Conservation (phyloP, 2,797 vertebrate genomes). For the Gouania willdenowi region DNA sequence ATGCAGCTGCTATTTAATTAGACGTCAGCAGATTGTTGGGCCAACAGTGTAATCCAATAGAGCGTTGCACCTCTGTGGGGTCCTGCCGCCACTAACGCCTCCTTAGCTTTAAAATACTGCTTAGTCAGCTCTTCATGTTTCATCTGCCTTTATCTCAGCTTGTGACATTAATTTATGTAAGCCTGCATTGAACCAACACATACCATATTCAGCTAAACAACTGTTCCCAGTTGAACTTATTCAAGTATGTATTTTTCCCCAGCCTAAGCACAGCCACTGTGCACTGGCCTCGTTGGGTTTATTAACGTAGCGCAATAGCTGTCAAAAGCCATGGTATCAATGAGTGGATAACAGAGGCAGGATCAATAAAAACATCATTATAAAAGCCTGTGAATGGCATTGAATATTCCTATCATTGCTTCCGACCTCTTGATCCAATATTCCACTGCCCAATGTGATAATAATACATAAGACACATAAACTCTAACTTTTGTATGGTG, state of each 20-base stretch:
- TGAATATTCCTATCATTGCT: constrained; percentile 40
- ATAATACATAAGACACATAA: constrained; percentile 37
- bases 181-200: constrained; percentile 54
- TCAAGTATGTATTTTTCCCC: constrained; percentile 31
- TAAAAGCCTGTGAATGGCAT: constrained; percentile 50
- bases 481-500: too few species aligned
- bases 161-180: constrained; percentile 74
- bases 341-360: constrained; percentile 56
- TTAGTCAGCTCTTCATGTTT: constrained; percentile 64
- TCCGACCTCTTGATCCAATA: constrained; percentile 42
- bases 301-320: constrained; percentile 73
- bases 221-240: constrained; percentile 55
- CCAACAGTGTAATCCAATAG: constrained; percentile 78
- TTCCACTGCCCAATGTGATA: constrained; percentile 31
- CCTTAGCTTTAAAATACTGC: constrained; percentile 61
- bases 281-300: constrained; percentile 51
- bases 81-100: constrained; percentile 62
- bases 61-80: constrained; percentile 55
- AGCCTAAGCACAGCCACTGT: constrained; percentile 15
- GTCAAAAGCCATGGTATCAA: constrained; percentile 67
- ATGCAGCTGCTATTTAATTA: constrained; percentile 80
- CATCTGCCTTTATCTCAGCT: constrained; percentile 61
- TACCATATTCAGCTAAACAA: constrained; percentile 39
- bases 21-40: constrained; percentile 74
- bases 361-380: constrained; percentile 68